Base-by-base conservation (phyloP, 2,888 invertebrate genomes). In the Ecliptopera silaceata region DNA sequence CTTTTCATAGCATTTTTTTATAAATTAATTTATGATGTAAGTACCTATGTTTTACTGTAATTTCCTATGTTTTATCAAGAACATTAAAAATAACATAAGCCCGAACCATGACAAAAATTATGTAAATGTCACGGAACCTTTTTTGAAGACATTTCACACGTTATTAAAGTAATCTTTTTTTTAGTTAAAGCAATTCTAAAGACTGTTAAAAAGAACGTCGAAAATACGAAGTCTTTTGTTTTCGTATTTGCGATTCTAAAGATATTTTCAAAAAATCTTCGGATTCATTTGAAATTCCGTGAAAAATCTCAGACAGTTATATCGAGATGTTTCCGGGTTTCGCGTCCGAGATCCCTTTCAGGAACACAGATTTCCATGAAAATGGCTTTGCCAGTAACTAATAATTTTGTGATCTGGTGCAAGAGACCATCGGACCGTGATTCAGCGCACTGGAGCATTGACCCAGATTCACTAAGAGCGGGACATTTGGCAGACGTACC, bases 371-470 rank as follows among this genome's bases (percentile, higher is more conserved):
- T 36, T 34, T 45, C 44, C 31, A 26, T 38, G 36, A 54, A 52
- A 20, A 44, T 43, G 41, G 12, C 38, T 57, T 56, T 57, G 47
- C 56, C 32, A 18, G 58, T 45, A 46, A 31, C 59, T 54, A 56
- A 66, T 60, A 44, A 61, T 64, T 55, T 66, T 60, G 48, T 39
- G 45, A 65, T 56, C 41, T 59, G 56, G 47, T 59, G 54, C 57
- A 49, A 57, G 59, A 63, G 47, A 62, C 53, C 69, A 71, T 42
- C 42, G 56, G 61, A 56, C 50, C 63, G 65, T 72, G 76, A 77
- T 72, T 79, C 74, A 72, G 65, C 56, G 63, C 68, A 72, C 84
- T 87, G 86, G 89, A 88, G 84, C 89, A 89, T 88, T 89, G 89
- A 88, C 89, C 89, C 70, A 90, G 69, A 83, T 88, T 82, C 68